Evolutionary conservation across 2,113 vertebrate species (phyloP), one percentile per base, ranked within the genome.

Genomic region (Elanoides forficatus): DNA sequence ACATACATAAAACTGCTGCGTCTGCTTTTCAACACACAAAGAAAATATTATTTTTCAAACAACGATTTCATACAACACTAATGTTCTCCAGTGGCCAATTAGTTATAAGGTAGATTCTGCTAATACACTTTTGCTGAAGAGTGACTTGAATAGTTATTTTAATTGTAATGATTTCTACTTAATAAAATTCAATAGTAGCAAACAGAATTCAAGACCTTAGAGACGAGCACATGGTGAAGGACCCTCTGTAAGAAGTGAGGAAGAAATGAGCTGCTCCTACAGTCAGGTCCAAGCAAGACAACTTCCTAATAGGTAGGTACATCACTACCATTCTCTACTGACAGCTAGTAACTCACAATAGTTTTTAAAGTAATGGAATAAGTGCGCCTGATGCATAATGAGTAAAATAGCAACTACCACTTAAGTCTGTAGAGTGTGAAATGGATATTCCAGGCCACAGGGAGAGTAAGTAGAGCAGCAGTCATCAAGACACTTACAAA

Each of bases 21-120:
- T 71, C 59, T 93, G 42, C 59, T 90, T 92, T 93, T 73, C 34
- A 62, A 45, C 2, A 21, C 36, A 58, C 10, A 76, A 85, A 63
- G 29, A 75, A 91, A 88, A 63, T 15, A 30, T 4, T 84, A 11
- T 23, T 88, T 94, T 94, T 79, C 66, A 90, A 76, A 36, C 8
- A 72, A 66, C 6, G 1, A 72, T 80, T 94, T 88, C 60, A 48
- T 30, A n/a, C 30, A 93, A 56, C 18, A 23, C 34, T 48, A n/a
- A 82, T n/a, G 66, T 80, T 90, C 58, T 96, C 90, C 79, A 45
- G 74, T 92, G 74, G 42, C 58, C 71, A 94, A 82, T 78, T 95
- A 96, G 58, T 48, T 79, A n/a, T 21, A 62, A 88, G 36, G 19
- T 66, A 82, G 66, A 83, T 79, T 86, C 74, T 80, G 81, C 70